A percentile compares a stretch with the other conserved stretches of the same genome.
These are phyloP conservation scores for Anas capensis DNA, from an alignment of 2,797 vertebrate species.

Conservation along the genomic window DNA sequence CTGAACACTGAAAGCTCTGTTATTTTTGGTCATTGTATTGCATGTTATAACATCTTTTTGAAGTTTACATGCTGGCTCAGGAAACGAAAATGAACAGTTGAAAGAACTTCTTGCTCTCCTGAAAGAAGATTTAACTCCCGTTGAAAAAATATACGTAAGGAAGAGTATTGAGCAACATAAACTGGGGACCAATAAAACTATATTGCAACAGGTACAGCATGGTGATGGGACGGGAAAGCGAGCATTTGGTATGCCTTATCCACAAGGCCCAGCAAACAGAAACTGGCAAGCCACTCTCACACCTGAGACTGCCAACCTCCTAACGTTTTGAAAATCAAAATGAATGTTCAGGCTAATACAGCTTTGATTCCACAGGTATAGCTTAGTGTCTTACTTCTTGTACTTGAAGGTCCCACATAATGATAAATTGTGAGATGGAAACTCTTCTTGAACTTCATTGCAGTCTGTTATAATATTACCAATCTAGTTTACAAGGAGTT, in stretches of 20 bases:
- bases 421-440: neutral
- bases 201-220: constrained; percentile 78
- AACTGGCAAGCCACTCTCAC: neutral
- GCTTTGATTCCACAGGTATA: neutral
- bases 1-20: neutral
- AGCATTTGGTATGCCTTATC: accelerated
- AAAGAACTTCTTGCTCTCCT: constrained; percentile 80
- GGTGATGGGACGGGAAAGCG: neutral
- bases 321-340: neutral
- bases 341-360: neutral
- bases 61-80: constrained; percentile 82
- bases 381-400: neutral
- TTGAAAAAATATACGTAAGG: constrained; percentile 76
- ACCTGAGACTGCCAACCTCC: neutral
- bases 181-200: constrained; percentile 81
- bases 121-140: constrained; percentile 79
- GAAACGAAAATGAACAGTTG: constrained; percentile 80
- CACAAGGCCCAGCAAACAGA: neutral
- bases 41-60: neutral
- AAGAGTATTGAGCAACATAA: constrained; percentile 84
- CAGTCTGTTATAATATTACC: neutral
- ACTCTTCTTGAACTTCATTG: neutral
- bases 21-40: neutral
- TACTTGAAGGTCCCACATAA: neutral
- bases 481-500: neutral